Conservation (phyloP, 2,113 vertebrate species). For the Rattus rattus region DNA sequence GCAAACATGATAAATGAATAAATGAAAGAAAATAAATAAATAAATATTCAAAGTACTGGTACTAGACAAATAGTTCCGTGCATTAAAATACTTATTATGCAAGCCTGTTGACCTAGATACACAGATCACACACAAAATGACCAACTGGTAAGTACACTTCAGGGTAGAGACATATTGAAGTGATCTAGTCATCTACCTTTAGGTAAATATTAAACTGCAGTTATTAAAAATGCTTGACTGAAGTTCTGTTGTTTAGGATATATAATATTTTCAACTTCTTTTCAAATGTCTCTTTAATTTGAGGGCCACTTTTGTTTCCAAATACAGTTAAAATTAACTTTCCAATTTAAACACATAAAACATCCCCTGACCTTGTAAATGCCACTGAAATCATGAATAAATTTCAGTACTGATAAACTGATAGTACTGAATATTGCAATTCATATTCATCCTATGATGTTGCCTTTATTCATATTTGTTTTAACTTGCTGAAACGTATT, state of each 20-base stretch:
- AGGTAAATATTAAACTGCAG: neutral
- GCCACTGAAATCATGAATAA: neutral
- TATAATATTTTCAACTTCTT: neutral
- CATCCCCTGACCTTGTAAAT: neutral
- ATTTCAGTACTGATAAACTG: neutral
- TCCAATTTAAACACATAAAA: neutral
- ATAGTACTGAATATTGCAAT: neutral
- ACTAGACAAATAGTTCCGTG: neutral
- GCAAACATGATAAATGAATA: neutral
- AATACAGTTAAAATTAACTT: constrained; percentile 25
- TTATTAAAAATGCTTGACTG: neutral
- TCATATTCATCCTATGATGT: neutral
- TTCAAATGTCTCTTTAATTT: neutral
- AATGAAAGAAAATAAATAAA: neutral
- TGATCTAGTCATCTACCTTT: neutral
- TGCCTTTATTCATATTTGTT: neutral
- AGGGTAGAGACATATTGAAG: neutral
- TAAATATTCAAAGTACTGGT: neutral
- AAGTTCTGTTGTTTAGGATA: neutral
- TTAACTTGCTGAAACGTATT: neutral
- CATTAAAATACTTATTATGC: neutral
- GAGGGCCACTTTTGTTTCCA: neutral
- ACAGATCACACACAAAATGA: neutral
- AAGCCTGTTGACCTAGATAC: accelerated
- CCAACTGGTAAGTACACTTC: neutral